Evolutionary conservation across 2,888 invertebrate species (phyloP).

Genomic region (Auanema freiburgensis): DNA sequence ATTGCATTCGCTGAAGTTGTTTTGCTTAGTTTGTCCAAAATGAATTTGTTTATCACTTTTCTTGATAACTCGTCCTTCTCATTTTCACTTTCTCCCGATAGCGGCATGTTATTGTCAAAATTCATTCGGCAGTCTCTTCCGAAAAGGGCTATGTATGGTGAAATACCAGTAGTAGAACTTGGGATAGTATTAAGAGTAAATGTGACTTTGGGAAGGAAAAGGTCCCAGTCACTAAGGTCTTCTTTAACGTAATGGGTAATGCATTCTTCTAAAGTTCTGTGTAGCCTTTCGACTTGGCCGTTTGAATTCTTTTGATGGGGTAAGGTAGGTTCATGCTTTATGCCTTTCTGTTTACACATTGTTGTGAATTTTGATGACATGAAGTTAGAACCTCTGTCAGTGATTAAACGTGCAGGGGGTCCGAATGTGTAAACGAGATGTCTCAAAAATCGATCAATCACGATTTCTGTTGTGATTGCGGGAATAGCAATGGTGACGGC

Average conservation of each 20-base stretch:
- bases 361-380: not conserved
- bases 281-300: slow-evolving; percentile 12
- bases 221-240: slow-evolving; percentile 14
- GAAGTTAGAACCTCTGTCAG: slow-evolving; percentile 22
- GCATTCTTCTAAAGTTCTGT: slow-evolving; percentile 8
- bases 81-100: no score
- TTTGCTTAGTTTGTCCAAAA: not conserved
- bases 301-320: slow-evolving; percentile 7
- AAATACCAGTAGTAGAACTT: slow-evolving; percentile 3
- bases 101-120: not conserved
- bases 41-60: not conserved
- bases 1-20: not conserved
- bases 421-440: slow-evolving; percentile 18
- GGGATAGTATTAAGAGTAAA: not conserved
- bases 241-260: slow-evolving; percentile 7
- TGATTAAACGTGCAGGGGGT: slow-evolving; percentile 12
- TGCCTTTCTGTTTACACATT: not conserved
- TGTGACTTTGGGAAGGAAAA: slow-evolving; percentile 1
- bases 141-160: slow-evolving; percentile 8
- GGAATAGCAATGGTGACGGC: slow-evolving; percentile 13
- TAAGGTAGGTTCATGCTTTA: no score
- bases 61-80: no score
- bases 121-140: slow-evolving; percentile 7
- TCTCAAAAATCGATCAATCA: slow-evolving; percentile 1
- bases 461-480: slow-evolving; percentile 10